These are phyloP conservation scores for Catharus fuscescens DNA, from an alignment of 2,113 vertebrate genomes.

Conservation along the genomic window DNA sequence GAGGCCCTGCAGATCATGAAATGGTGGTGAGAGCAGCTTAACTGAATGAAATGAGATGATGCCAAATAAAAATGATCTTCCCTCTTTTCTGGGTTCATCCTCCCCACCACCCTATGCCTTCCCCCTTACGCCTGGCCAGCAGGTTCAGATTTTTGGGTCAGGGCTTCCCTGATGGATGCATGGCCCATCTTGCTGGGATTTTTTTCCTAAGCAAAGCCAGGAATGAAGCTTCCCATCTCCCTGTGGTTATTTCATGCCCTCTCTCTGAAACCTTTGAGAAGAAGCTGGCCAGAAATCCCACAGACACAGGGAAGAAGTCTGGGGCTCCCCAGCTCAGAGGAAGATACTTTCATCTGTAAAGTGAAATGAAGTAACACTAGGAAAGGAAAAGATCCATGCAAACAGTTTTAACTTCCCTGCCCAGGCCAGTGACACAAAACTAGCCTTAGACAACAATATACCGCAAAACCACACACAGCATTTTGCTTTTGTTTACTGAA, in stretches of 20 bases:
- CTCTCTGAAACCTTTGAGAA: not conserved
- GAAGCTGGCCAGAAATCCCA: not conserved
- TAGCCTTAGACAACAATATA: not conserved
- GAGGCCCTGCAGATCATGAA: not conserved
- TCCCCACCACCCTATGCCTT: not conserved
- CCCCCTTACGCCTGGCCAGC: rapidly evolving
- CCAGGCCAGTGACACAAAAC: not conserved
- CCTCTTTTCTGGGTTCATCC: not conserved
- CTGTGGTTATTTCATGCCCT: not conserved
- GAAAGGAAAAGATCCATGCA: not conserved
- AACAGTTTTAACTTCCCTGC: not conserved
- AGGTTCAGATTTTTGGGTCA: not conserved
- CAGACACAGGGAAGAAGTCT: not conserved
- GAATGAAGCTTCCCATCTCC: not conserved
- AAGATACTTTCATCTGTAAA: not conserved
- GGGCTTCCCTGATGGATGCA: not conserved
- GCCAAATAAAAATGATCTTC: not conserved
- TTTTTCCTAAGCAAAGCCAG: not conserved
- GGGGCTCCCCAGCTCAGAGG: not conserved
- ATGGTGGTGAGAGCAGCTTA: not conserved
- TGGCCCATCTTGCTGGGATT: not conserved
- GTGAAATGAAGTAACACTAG: not conserved
- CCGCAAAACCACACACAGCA: not conserved
- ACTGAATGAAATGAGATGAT: not conserved
- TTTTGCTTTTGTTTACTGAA: not conserved